Percentiles rank a stretch among this genome's conserved stretches.
These are phyloP conservation scores for Barnardius zonarius DNA, from an alignment of 2,113 vertebrate species.

Conservation along the genomic window DNA sequence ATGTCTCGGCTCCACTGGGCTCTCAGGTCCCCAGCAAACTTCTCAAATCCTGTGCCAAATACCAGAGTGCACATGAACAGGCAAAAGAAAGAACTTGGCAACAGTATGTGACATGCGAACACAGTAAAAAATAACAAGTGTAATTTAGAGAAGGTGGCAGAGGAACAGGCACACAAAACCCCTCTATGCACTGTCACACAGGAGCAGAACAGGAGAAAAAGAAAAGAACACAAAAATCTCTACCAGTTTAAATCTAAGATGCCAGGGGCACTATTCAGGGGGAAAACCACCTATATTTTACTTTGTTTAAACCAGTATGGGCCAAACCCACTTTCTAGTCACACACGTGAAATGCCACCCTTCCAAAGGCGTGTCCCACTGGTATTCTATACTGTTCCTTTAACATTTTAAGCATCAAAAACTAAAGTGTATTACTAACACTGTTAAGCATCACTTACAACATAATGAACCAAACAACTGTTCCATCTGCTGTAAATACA, in stretches of 20 bases:
- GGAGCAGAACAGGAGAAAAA: neutral
- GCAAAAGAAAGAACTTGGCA: neutral
- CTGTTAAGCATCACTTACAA: neutral
- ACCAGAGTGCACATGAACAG: neutral
- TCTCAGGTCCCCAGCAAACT: neutral
- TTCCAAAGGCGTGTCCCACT: neutral
- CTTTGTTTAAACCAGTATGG: neutral
- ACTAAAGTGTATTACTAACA: neutral
- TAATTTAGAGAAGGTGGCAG: neutral
- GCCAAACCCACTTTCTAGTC: neutral
- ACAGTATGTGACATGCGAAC: neutral
- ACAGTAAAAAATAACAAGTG: neutral
- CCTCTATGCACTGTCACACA: neutral
- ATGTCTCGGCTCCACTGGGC: neutral
- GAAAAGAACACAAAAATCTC: neutral
- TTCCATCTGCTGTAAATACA: neutral
- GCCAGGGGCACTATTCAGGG: rapidly evolving
- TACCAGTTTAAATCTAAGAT: neutral
- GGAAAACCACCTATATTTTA: rapidly evolving
- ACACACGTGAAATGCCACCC: neutral
- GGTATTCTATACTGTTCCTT: neutral
- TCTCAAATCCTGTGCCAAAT: neutral
- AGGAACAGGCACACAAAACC: rapidly evolving
- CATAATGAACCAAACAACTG: neutral
- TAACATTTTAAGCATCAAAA: neutral